Evolutionary conservation across 1,140 invertebrate species (phyloP).

Genomic region (Conus ventricosus): DNA sequence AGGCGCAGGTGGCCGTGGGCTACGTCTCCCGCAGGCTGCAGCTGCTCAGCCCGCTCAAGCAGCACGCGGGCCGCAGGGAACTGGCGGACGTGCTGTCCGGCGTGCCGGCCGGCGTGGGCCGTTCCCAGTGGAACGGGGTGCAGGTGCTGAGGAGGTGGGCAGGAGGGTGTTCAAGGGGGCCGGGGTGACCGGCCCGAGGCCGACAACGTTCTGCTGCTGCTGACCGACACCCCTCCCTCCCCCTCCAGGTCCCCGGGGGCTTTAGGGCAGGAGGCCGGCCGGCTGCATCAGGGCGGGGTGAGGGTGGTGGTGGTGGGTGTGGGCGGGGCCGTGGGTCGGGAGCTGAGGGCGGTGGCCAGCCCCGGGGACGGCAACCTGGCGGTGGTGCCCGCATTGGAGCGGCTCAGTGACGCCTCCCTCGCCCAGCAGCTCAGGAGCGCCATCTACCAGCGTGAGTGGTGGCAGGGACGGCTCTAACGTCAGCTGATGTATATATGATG

Average conservation of each 20-base stretch:
- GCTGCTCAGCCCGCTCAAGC: slow-evolving; percentile 42
- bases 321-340: slow-evolving; percentile 34
- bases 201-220: slow-evolving; percentile 51
- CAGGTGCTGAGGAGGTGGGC: slow-evolving; percentile 43
- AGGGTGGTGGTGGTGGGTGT: slow-evolving; percentile 52
- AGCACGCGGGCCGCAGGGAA: slow-evolving; percentile 38
- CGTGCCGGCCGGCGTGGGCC: neutral
- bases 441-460: slow-evolving; percentile 13
- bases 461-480: neutral
- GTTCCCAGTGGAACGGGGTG: slow-evolving; percentile 53
- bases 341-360: slow-evolving; percentile 49
- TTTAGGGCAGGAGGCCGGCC: slow-evolving; percentile 47
- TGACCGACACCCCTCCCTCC: slow-evolving; percentile 54
- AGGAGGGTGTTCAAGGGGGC: slow-evolving; percentile 44
- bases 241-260: neutral
- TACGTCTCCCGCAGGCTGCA: slow-evolving; percentile 58
- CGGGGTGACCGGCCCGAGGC: slow-evolving; percentile 58
- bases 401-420: slow-evolving; percentile 31
- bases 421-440: slow-evolving; percentile 15
- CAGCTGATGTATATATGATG: no score
- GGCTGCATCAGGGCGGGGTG: slow-evolving; percentile 50
- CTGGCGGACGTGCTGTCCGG: slow-evolving; percentile 26
- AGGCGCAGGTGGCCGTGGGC: slow-evolving; percentile 54
- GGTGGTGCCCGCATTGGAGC: slow-evolving; percentile 29
- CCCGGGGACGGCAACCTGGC: slow-evolving; percentile 38